Evolutionary conservation across 2,888 invertebrate genomes (phyloP), one percentile per base, ranked within the genome.

Genomic region (Agriotes lineatus): DNA sequence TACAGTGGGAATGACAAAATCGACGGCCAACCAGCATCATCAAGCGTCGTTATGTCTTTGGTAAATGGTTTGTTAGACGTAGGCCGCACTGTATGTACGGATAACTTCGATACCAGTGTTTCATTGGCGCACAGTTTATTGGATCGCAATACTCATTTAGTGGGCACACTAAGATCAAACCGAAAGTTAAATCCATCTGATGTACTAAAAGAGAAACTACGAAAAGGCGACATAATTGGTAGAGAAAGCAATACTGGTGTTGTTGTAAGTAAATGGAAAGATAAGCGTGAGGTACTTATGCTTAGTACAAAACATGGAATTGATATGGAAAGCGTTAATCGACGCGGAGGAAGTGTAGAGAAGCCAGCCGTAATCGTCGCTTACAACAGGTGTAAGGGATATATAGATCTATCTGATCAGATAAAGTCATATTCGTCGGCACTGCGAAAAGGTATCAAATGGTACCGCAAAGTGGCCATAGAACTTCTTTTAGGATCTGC

Each of bases 181-280:
- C n/a, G n/a, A n/a, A n/a, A n/a, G n/a, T n/a, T 37, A 2, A 37
- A 37, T 37, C 37, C 37, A 7, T 2, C n/a, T n/a, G 37, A 37
- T 7, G 6, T 37, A 7, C 7, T 37, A 5, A 37, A 37, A 37
- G 37, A 5, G 3, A 37, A 37, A n/a, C n/a, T 37, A n/a, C 5
- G n/a, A n/a, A 37, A 37, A 37, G 35, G 7, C 3, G 66, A 75
- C 56, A 64, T 64, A 9, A 48, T 67, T 12, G 74, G 71, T 10
- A 50, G 39, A 62, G 30, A 74, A 60, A 73, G 63, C 60, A 63
- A 69, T 42, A 50, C 50, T n/a, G 69, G 61, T 5, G 64, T 74
- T 9, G 35, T 57, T 9, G 39, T 57, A 18, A 44, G 65, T 16
- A 71, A 72, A 33, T 71, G 72, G 71, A 50, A 63, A 30, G 71